Conservation (phyloP, 2,888 invertebrate genomes). For the Drosophila siamana region DNA sequence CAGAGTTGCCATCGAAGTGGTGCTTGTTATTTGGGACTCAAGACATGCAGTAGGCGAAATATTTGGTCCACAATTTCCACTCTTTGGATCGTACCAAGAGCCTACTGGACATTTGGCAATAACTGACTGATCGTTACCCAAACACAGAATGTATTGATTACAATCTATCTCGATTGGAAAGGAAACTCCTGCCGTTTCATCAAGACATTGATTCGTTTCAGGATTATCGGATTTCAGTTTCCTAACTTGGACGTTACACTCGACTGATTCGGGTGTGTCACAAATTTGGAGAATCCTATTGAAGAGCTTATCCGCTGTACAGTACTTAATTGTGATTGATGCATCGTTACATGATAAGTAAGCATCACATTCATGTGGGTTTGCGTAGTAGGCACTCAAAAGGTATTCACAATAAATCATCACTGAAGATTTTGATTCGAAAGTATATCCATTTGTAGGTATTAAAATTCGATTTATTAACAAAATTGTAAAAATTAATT, state of each 20-base stretch:
- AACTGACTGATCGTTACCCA: constrained; percentile 50
- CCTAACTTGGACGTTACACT: constrained; percentile 28
- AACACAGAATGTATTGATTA: constrained; percentile 61
- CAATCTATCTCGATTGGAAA: constrained; percentile 46
- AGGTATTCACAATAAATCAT: constrained; percentile 11
- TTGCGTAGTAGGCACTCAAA: constrained; percentile 42
- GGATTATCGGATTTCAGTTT: constrained; percentile 9
- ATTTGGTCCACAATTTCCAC: constrained; percentile 63
- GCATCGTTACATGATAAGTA: constrained; percentile 55
- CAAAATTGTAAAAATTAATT: neutral
- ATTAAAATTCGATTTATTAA: neutral
- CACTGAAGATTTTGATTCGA: neutral
- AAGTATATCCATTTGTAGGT: neutral
- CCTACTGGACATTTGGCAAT: constrained; percentile 55
- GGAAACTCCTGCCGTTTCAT: constrained; percentile 22
- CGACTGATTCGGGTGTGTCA: constrained; percentile 66
- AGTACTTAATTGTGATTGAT: constrained; percentile 48
- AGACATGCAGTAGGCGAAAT: constrained; percentile 63
- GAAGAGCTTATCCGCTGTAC: constrained; percentile 49
- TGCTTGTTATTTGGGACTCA: constrained; percentile 29
- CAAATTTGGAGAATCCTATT: constrained; percentile 60
- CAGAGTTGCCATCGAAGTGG: constrained; percentile 20
- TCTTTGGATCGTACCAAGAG: constrained; percentile 67
- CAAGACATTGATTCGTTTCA: constrained; percentile 22
- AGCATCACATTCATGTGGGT: constrained; percentile 57